Evolutionary conservation across 2,888 invertebrate species (phyloP).

Genomic region (Polyommatus iphigenia): DNA sequence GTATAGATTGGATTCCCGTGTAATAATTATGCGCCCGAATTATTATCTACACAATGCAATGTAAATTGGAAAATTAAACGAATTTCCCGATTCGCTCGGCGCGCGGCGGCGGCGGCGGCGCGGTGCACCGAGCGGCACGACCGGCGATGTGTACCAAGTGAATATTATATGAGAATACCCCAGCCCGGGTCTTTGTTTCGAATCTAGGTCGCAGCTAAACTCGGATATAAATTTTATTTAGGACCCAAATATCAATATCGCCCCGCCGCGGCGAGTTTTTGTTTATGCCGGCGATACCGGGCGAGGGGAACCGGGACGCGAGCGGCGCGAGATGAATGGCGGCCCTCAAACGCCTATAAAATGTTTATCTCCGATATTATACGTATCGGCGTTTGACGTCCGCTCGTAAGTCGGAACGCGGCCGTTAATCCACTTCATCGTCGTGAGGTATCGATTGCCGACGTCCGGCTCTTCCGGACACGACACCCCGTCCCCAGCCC

Average conservation of each 20-base stretch:
- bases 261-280: constrained; percentile 4
- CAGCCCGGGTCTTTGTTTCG: constrained; percentile 24
- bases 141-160: constrained; percentile 19
- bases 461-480: background rate
- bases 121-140: background rate
- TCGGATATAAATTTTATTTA: constrained; percentile 32
- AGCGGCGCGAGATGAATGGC: background rate
- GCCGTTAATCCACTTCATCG: background rate
- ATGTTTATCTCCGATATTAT: constrained; percentile 7
- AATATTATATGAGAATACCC: constrained; percentile 31
- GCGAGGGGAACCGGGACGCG: background rate
- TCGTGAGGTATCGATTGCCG: background rate
- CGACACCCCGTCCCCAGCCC: background rate
- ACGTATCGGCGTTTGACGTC: background rate
- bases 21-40: background rate
- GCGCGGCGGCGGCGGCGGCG: background rate
- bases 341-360: constrained; percentile 1
- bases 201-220: constrained; percentile 33
- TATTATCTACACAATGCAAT: constrained; percentile 20
- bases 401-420: background rate
- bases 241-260: constrained; percentile 30
- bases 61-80: constrained; percentile 14
- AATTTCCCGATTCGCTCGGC: background rate
- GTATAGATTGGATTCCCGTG: background rate
- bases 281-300: background rate